Conservation (phyloP, 2,797 vertebrate genomes). For the Threskiornis aethiopicus region DNA sequence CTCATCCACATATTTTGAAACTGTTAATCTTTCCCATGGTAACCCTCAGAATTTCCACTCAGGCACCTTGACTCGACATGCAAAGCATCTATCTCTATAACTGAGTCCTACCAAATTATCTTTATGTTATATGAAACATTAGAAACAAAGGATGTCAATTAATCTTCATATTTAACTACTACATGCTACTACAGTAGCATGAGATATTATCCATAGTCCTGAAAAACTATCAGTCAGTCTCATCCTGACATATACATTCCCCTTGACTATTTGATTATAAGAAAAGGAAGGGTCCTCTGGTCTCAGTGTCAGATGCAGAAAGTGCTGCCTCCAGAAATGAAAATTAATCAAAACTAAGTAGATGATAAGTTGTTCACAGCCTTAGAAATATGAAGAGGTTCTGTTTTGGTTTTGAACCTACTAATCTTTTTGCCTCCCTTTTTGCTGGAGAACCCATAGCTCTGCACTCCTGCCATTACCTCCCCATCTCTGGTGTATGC, state of each 20-base stretch:
- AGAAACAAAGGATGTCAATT: not conserved
- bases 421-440: not conserved
- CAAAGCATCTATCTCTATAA: not conserved
- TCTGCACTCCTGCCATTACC: not conserved
- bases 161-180: not conserved
- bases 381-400: not conserved
- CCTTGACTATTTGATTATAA: not conserved
- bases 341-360: not conserved
- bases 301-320: not conserved
- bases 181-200: not conserved
- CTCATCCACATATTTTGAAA: not conserved
- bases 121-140: not conserved
- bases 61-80: not conserved
- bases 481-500: not conserved
- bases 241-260: not conserved
- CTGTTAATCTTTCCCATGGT: not conserved
- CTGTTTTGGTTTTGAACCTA: not conserved
- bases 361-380: not conserved
- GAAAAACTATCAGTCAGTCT: not conserved
- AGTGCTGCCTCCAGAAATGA: not conserved
- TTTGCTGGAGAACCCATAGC: not conserved
- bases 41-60: not conserved
- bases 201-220: not conserved
- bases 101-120: not conserved
- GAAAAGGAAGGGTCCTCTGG: not conserved